Evolutionary conservation across 2,113 vertebrate species (phyloP).

Genomic region (Nerophis lumbriciformis): DNA sequence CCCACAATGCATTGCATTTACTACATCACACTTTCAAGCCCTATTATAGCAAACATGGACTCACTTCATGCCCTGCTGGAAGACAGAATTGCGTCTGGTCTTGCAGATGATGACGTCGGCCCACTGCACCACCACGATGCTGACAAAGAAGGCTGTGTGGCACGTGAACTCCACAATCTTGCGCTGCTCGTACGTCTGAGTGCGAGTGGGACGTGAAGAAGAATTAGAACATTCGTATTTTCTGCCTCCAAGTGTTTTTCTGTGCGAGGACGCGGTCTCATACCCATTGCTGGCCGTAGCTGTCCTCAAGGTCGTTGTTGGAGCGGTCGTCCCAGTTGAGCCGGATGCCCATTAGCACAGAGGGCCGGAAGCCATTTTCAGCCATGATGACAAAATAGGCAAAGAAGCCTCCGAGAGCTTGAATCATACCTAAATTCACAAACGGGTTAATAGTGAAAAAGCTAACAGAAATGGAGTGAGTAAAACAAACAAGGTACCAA

Average conservation of each 20-base stretch:
- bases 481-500: slow-evolving; percentile 18
- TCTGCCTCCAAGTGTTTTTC: too few relatives aligned
- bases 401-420: slow-evolving; percentile 82
- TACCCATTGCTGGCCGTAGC: slow-evolving; percentile 89
- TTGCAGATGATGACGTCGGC: slow-evolving; percentile 89
- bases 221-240: slow-evolving; percentile 2
- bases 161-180: slow-evolving; percentile 90
- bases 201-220: background rate
- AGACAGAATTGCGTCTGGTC: slow-evolving; percentile 86
- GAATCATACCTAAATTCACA: slow-evolving; percentile 81
- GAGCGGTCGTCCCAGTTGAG: slow-evolving; percentile 77
- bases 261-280: background rate
- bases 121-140: slow-evolving; percentile 90
- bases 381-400: slow-evolving; percentile 84
- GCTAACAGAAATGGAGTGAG: background rate
- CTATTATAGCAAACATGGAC: slow-evolving; percentile 15
- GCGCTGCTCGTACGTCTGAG: slow-evolving; percentile 84
- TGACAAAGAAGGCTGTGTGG: slow-evolving; percentile 88
- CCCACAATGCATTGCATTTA: too few relatives aligned
- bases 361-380: slow-evolving; percentile 79
- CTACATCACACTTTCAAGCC: too few relatives aligned
- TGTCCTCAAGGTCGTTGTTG: slow-evolving; percentile 80
- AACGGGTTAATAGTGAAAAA: background rate
- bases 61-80: slow-evolving; percentile 93
- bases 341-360: slow-evolving; percentile 73